Evolutionary conservation across 2,797 vertebrate species (phyloP), one percentile per base, ranked within the genome.

Genomic region (Phoxinus dragarum): DNA sequence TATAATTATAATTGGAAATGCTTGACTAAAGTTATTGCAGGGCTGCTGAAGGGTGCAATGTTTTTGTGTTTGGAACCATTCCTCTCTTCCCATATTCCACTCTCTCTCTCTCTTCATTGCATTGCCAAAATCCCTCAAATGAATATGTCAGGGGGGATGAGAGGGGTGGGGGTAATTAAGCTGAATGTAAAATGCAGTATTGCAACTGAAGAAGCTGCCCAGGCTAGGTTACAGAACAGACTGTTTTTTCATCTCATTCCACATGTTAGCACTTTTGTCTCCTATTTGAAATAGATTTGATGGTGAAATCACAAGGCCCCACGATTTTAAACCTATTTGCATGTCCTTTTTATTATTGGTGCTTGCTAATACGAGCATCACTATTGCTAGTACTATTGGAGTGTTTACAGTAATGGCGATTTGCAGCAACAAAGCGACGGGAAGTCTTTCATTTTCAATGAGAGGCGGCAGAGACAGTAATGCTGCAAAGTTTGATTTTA

Each of bases 1-100:
- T 96, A 97, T 97, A 97, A 97, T 97, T 96, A 98, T 96, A 96
- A 95, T 96, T 96, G 96, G 96, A 97, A 97, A 96, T 96, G 96
- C 95, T 97, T 96, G 95, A 95, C 96, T 96, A 95, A 97, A 97
- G 96, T 97, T 97, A 96, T 96, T 96, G 96, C 95, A 96, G 94
- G 95, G 95, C 95, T 96, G 95, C 94, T 96, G 95, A 96, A 96
- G 96, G 95, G 96, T 96, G 96, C 95, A 94, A 94, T 95, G 94
- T 94, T 96, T 92, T 93, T 89, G 81, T 82, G 81, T 89, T 86
- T 82, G 47, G 85, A 86, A 64, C 59, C 56, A 86, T 86, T 85
- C 69, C 79, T 88, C 67, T 80, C 34, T 80, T 72, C 59, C 86
- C 67, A 69, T 59, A 76, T 74, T 74, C 56, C 47, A 21, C 66